Evolutionary conservation across 2,888 invertebrate species (phyloP), one percentile per base, ranked within the genome.

Genomic region (Microctonus aethiopoides): DNA sequence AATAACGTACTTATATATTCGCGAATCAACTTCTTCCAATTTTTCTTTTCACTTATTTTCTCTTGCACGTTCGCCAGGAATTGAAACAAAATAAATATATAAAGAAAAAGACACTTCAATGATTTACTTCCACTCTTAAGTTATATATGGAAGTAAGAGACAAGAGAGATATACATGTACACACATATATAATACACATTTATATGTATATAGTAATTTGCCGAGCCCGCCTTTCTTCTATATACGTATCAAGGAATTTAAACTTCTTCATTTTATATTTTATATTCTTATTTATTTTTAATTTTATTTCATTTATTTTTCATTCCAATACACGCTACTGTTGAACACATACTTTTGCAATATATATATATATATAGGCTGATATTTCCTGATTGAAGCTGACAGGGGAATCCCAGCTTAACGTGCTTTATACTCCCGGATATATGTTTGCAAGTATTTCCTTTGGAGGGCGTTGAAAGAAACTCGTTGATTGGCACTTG

Each of bases 101-200:
- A 26, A 20, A 52, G 60, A 67, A 67, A 60, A 34, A 60, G 51
- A 41, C 32, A 22, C 51, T n/a, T 34, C n/a, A 51, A 39, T 57
- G 57, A 63, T 68, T 59, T 63, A 68, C 56, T 57, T 57, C 57
- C 32, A 57, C 57, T 16, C 46, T 46, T n/a, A 39, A 13, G 5
- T 13, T 39, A n/a, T 39, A 3, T 39, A 39, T 39, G n/a, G 39
- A 39, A n/a, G n/a, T 11, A 6, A 13, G 39, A 39, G 39, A 13
- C n/a, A 4, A n/a, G 11, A n/a, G n/a, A n/a, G n/a, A n/a, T n/a
- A n/a, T n/a, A n/a, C n/a, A n/a, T n/a, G n/a, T n/a, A n/a, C n/a
- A n/a, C n/a, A n/a, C n/a, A n/a, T n/a, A n/a, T n/a, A n/a, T n/a
- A n/a, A n/a, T n/a, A n/a, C n/a, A 13, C 13, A 39, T 39, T 13